Evolutionary conservation across 2,888 invertebrate genomes (phyloP).

Genomic region (Tanypteryx hageni): DNA sequence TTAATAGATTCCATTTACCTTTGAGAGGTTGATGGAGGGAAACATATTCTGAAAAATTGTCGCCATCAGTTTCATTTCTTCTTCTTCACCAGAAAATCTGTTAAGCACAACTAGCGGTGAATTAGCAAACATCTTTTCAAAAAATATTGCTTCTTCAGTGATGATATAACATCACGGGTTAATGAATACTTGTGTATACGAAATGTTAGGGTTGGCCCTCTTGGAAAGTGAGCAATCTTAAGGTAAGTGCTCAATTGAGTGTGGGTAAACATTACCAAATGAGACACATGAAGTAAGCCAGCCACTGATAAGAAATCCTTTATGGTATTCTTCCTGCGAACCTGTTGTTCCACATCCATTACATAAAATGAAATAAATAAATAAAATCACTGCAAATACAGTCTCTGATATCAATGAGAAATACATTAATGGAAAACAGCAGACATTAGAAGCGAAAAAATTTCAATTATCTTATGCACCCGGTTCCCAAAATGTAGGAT

Average conservation of each 20-base stretch:
- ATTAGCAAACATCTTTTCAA: slow-evolving; percentile 89
- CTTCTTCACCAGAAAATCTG: slow-evolving; percentile 92
- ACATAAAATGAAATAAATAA: slow-evolving; percentile 65
- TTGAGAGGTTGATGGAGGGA: slow-evolving; percentile 95
- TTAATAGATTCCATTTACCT: slow-evolving; percentile 77
- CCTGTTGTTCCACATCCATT: slow-evolving; percentile 77
- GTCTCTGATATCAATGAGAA: not conserved
- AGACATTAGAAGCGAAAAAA: not conserved
- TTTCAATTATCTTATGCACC: not conserved
- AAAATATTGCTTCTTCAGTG: slow-evolving; percentile 89
- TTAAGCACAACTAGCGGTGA: slow-evolving; percentile 94
- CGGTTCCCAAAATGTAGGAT: too few species aligned
- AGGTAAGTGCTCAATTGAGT: slow-evolving; percentile 91
- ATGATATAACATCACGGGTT: slow-evolving; percentile 90
- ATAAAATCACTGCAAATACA: not conserved
- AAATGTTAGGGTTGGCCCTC: slow-evolving; percentile 96
- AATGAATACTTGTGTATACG: slow-evolving; percentile 89
- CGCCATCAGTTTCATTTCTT: slow-evolving; percentile 94
- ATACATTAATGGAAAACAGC: too few species aligned
- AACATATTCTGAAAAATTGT: slow-evolving; percentile 99
- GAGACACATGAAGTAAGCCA: slow-evolving; percentile 94
- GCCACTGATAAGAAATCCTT: slow-evolving; percentile 97
- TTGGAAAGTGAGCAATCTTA: slow-evolving; percentile 89
- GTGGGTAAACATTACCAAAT: slow-evolving; percentile 92
- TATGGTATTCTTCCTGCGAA: slow-evolving; percentile 92